Percentiles rank a stretch among this genome's conserved stretches.
These are phyloP conservation scores for Alentia gelatinosa DNA, from an alignment of 2,888 invertebrate genomes.

Conservation along the genomic window DNA sequence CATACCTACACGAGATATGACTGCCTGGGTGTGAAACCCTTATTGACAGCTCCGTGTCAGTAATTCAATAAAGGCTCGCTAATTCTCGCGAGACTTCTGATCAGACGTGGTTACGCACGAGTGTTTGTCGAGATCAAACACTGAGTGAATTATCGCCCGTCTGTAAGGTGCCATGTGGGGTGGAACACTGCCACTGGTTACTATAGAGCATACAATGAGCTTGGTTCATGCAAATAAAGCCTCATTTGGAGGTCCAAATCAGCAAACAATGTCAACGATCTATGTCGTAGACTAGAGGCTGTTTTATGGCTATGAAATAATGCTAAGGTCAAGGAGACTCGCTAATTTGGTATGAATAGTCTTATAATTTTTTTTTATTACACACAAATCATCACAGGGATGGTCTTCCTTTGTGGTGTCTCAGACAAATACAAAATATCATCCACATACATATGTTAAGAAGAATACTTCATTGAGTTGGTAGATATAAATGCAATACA, in stretches of 20 bases:
- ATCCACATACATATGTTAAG: too few relatives aligned
- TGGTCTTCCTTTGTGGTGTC: too few relatives aligned
- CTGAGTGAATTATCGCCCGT: background rate
- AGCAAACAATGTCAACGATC: too few relatives aligned
- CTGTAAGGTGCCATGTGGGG: background rate
- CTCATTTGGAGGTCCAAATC: background rate
- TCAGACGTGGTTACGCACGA: background rate
- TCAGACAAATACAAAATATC: too few relatives aligned
- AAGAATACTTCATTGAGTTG: too few relatives aligned
- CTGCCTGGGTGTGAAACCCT: background rate
- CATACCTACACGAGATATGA: background rate
- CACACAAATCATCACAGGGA: too few relatives aligned
- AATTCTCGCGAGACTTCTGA: background rate
- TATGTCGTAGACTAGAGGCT: too few relatives aligned
- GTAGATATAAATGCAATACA: too few relatives aligned
- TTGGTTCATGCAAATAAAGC: background rate
- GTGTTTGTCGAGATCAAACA: background rate
- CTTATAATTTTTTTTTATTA: too few relatives aligned
- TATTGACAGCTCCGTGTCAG: background rate
- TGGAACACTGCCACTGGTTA: background rate
- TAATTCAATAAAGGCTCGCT: background rate
- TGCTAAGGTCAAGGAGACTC: too few relatives aligned
- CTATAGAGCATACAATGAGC: background rate
- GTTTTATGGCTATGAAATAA: too few relatives aligned
- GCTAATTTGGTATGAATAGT: too few relatives aligned